Conservation (phyloP, 2,888 invertebrate genomes). For the Troilus luridus region DNA sequence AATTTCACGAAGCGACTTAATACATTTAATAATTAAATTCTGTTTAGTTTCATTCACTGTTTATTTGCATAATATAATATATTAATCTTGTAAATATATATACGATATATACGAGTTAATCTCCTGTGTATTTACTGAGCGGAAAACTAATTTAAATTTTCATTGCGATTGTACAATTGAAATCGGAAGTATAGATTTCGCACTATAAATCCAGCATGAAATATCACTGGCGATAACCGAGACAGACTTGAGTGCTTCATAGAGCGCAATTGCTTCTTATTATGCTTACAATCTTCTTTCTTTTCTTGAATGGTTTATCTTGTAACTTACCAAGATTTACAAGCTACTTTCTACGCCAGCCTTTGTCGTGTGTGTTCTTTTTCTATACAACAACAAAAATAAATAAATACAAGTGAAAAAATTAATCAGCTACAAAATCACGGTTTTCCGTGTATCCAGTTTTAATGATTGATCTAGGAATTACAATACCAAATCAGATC, state of each 20-base stretch:
- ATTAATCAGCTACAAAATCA: constrained; percentile 23
- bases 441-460: constrained; percentile 33
- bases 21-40: neutral
- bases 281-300: neutral
- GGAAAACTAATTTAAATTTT: neutral
- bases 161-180: neutral
- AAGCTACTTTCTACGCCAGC: neutral
- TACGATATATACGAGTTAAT: neutral
- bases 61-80: neutral
- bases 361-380: neutral
- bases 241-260: neutral
- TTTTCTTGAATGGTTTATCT: neutral
- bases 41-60: neutral
- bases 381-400: neutral
- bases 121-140: neutral
- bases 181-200: neutral
- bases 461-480: constrained; percentile 30
- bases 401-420: neutral
- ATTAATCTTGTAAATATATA: neutral
- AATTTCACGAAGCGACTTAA: neutral
- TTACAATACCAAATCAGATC: constrained; percentile 37
- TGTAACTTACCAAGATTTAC: neutral
- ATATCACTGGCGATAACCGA: neutral
- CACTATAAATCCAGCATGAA: neutral
- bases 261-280: neutral